Percentiles rank a stretch among this genome's conserved stretches.
Evolutionary conservation across 2,113 vertebrate genomes (phyloP).

Genomic region (Danionella cerebrum): DNA sequence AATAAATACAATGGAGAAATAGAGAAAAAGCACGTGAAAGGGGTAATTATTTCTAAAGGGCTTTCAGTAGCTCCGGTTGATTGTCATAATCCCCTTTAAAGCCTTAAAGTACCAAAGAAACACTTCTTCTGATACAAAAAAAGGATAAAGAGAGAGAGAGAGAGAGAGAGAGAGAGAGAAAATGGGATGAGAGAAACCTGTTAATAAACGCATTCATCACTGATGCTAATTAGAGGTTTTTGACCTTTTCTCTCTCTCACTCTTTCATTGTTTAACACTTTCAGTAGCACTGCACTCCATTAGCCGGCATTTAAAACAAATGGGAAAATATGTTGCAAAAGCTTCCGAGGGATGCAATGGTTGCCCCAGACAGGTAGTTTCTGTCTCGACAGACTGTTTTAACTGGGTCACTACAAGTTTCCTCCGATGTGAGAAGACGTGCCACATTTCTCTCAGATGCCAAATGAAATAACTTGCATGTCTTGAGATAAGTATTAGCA

Average conservation of each 20-base stretch:
- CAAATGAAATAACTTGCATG: background rate
- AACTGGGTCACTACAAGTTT: background rate
- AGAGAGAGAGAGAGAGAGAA: background rate
- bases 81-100: constrained; percentile 8
- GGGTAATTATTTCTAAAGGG: constrained; percentile 13
- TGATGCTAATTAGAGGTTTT: constrained; percentile 1
- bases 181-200: background rate
- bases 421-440: background rate
- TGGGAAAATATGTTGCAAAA: background rate
- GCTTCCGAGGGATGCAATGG: background rate
- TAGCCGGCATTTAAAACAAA: background rate
- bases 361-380: background rate
- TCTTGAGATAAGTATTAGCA: background rate
- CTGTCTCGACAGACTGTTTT: background rate
- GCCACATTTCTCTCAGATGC: background rate
- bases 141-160: background rate
- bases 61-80: constrained; percentile 1
- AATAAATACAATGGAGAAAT: background rate
- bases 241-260: background rate
- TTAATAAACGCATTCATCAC: constrained; percentile 4
- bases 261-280: background rate
- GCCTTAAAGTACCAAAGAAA: constrained; percentile 10
- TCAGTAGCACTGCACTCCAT: background rate
- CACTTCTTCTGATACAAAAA: background rate
- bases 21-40: background rate